Evolutionary conservation across 2,797 vertebrate genomes (phyloP).

Genomic region (Echeneis naucrates): DNA sequence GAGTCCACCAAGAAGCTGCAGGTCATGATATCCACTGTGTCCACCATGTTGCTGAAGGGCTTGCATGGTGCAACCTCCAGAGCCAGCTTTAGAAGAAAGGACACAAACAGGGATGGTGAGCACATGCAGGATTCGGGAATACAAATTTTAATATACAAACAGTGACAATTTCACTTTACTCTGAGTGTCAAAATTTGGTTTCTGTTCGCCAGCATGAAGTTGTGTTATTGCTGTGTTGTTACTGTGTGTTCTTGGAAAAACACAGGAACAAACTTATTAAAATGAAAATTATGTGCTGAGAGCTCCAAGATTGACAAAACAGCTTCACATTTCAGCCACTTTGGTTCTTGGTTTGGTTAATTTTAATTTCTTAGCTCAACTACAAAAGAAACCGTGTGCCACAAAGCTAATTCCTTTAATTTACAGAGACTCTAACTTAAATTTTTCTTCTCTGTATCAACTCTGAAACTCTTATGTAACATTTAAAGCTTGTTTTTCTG

Average conservation of each 20-base stretch:
- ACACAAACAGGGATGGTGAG: constrained; percentile 11
- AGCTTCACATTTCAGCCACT: constrained; percentile 21
- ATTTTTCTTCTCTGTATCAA: constrained; percentile 55
- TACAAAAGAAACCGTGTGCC: constrained; percentile 50
- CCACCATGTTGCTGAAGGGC: constrained; percentile 92
- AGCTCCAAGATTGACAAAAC: constrained; percentile 10
- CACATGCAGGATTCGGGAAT: neutral
- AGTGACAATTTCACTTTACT: neutral
- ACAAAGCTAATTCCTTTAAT: constrained; percentile 68
- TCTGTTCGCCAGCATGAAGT: neutral
- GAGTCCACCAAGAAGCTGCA: constrained; percentile 92
- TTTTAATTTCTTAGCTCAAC: constrained; percentile 47
- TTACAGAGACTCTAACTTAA: constrained; percentile 66
- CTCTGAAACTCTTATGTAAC: constrained; percentile 36
- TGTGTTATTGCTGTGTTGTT: neutral
- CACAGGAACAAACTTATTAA: constrained; percentile 20
- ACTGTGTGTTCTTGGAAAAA: constrained; percentile 8
- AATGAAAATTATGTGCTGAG: constrained; percentile 23
- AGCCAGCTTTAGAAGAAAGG: constrained; percentile 81
- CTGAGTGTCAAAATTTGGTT: neutral
- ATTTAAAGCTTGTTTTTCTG: constrained; percentile 26
- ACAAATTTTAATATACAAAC: neutral
- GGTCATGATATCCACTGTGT: constrained; percentile 90
- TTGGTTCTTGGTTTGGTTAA: constrained; percentile 25
- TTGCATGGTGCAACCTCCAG: constrained; percentile 92